A percentile compares a stretch with the other conserved stretches of the same genome.
Evolutionary conservation across 2,113 vertebrate genomes (phyloP).

Genomic region (Oncorhynchus gorbuscha): DNA sequence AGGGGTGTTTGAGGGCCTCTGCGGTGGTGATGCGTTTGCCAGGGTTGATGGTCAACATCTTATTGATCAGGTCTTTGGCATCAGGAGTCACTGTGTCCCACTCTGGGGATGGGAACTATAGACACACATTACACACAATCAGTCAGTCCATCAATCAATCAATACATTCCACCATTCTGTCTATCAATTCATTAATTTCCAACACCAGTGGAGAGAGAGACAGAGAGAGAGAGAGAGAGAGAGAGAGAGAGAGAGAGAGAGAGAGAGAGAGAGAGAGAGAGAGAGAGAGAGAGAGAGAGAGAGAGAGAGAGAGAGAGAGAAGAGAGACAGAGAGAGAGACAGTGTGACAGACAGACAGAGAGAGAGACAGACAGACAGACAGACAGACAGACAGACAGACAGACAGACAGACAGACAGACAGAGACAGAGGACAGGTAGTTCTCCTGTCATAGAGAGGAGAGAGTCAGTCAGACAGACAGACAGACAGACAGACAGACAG

Average conservation of each 20-base stretch:
- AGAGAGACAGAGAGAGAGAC: no score
- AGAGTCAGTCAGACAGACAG: no score
- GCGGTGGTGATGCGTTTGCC: constrained; percentile 92
- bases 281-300: no score
- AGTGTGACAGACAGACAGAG: no score
- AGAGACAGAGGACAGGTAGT: no score
- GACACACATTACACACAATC: constrained; percentile 9
- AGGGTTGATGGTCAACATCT: constrained; percentile 98
- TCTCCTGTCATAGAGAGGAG: no score
- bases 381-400: no score
- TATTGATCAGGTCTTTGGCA: constrained; percentile 98
- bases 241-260: neutral
- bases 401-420: no score
- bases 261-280: no score
- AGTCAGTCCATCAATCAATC: neutral
- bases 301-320: no score
- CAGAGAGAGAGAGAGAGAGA: neutral
- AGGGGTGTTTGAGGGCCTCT: constrained; percentile 95
- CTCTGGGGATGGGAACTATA: constrained; percentile 95
- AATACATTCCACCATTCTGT: neutral
- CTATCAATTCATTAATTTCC: neutral
- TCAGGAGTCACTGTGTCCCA: constrained; percentile 98
- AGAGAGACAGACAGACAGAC: no score
- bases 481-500: no score
- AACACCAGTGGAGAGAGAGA: neutral